These are phyloP conservation scores for Geodia barretti DNA, from an alignment of 37 sponge, comb jelly and placozoan genomes.

Conservation along the genomic window DNA sequence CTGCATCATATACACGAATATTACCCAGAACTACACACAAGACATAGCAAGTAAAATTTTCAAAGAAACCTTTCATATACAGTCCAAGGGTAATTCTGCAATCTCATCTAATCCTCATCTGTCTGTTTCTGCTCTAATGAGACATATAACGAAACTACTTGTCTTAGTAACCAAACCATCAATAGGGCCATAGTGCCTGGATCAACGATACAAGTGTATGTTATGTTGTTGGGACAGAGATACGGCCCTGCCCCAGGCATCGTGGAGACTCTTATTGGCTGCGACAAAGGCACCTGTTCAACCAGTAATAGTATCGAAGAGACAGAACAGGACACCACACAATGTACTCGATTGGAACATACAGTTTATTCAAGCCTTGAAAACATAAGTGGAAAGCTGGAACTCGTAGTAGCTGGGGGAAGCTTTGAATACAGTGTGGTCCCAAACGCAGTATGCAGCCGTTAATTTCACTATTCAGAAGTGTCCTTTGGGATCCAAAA, in stretches of 20 bases:
- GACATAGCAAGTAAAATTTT: background rate
- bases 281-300: background rate
- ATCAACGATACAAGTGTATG: background rate
- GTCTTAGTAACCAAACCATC: background rate
- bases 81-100: background rate
- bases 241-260: background rate
- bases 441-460: background rate
- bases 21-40: background rate
- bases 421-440: background rate
- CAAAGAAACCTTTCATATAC: background rate
- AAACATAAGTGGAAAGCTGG: no score
- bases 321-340: background rate
- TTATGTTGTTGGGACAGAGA: constrained; percentile 1
- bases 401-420: background rate
- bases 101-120: constrained; percentile 18
- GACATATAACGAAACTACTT: background rate
- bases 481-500: background rate
- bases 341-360: background rate
- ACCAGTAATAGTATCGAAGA: background rate
- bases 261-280: background rate
- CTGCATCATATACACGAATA: background rate
- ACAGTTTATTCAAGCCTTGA: background rate
- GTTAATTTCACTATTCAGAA: background rate
- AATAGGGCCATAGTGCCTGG: background rate
- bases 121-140: constrained; percentile 19